Percentiles rank a stretch among this genome's conserved stretches.
Evolutionary conservation across 2,113 vertebrate genomes (phyloP).

Genomic region (Stomatorhinus ivindoensis): DNA sequence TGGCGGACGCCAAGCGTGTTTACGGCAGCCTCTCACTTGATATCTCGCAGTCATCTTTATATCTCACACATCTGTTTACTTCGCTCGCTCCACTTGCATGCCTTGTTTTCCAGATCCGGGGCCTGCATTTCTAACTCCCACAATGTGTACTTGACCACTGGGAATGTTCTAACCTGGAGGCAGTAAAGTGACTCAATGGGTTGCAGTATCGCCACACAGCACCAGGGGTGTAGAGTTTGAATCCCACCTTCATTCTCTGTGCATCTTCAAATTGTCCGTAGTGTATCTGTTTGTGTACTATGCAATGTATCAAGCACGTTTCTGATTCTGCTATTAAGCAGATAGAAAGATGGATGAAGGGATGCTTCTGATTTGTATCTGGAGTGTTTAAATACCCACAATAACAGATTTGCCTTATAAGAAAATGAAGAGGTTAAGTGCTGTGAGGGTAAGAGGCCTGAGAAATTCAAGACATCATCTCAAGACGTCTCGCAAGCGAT

Average conservation of each 20-base stretch:
- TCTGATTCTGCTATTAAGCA: not conserved
- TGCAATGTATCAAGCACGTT: not conserved
- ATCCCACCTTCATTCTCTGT: not conserved
- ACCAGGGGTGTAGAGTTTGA: not conserved
- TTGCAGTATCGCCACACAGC: not conserved
- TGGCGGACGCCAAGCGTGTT: not conserved
- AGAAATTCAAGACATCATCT: not conserved
- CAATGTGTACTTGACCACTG: not conserved
- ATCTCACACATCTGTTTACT: not conserved
- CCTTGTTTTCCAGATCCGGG: not conserved
- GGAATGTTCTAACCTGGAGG: not conserved
- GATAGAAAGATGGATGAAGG: not conserved
- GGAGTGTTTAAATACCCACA: not conserved
- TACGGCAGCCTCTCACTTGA: not conserved
- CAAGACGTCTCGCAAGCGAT: not conserved
- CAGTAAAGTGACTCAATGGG: not conserved
- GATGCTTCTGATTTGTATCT: not conserved
- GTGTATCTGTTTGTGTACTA: not conserved
- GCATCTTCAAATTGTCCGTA: not conserved
- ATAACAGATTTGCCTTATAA: not conserved
- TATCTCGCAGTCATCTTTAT: not conserved
- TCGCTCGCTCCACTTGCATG: not conserved
- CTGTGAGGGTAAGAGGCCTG: not conserved
- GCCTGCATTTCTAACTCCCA: not conserved
- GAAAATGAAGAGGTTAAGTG: not conserved